phyloP scores from a whole-genome alignment of 2,797 vertebrate species.

The Rhinichthys osculus region DNA sequence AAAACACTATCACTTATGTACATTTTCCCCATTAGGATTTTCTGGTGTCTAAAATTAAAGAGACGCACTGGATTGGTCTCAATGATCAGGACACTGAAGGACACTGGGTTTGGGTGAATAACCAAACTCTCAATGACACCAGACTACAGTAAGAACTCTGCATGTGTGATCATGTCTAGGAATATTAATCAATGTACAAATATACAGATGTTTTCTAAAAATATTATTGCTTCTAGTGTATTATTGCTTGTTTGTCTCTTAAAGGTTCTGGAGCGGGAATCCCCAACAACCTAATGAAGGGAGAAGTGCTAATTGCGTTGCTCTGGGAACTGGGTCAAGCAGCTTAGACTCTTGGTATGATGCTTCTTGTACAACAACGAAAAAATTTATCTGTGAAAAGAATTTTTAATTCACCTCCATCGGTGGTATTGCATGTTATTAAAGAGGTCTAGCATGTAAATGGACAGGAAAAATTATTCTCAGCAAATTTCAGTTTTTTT shows the following conservation, averaged over 20 bases:
- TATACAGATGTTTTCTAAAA: neutral
- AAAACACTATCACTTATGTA: too few relatives aligned
- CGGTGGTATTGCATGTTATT: too few relatives aligned
- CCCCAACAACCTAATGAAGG: neutral
- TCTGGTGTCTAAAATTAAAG: too few relatives aligned
- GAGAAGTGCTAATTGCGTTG: accelerated
- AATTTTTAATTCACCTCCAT: too few relatives aligned
- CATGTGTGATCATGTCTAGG: neutral
- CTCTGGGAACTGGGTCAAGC: neutral
- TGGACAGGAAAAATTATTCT: too few relatives aligned
- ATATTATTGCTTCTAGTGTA: neutral
- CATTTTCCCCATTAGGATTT: neutral
- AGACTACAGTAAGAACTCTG: neutral
- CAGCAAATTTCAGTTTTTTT: too few relatives aligned
- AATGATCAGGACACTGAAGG: slow-evolving; percentile 41
- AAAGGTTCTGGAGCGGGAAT: neutral
- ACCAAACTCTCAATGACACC: neutral
- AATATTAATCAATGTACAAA: neutral
- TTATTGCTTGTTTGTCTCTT: neutral
- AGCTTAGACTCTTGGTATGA: neutral
- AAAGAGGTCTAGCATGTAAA: too few relatives aligned
- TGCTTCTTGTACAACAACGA: neutral
- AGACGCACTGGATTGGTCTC: neutral
- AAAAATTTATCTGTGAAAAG: too few relatives aligned
- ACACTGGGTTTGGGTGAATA: slow-evolving; percentile 37